Evolutionary conservation across 2,113 vertebrate species (phyloP), one percentile per base, ranked within the genome.

Genomic region (Ciconia stormi): DNA sequence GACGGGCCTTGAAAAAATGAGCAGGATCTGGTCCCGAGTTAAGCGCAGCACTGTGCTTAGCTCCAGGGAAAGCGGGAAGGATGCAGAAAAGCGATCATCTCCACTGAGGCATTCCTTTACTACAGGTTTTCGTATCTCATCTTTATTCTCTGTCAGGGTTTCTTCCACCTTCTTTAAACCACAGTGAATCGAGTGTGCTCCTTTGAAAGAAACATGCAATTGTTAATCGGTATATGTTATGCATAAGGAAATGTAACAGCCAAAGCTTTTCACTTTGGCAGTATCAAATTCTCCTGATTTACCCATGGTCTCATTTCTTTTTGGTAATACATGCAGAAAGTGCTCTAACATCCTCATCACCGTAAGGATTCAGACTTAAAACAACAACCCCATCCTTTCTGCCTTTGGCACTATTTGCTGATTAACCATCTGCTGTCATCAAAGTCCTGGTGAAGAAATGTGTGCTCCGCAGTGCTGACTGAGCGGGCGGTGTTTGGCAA

Each of bases 381-480:
- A 81, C 40, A 71, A 62, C 85, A 32, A 58, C 52, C 52, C 50
- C 52, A 59, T 86, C 34, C 62, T 85, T 91, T 86, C 82, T 96
- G 82, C 90, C 80, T 47, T 86, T 89, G 82, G 62, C 83, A 74
- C 27, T 79, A 93, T 78, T 82, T 92, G 59, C 69, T 95, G 76
- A 83, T 91, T 94, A 93, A 87, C 82, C 73, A 90, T 94, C 85
- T 95, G 82, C 77, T 93, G 69, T 62, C 49, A 82, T 52, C 66
- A n/a, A 87, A 87, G 86, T 87, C 32, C 10, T 58, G 59, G 27
- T 94, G 82, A 94, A 96, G 56, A 86, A 79, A 61, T 0, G 1
- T 72, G 66, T 82, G 52, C 47, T 36, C 46, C 1, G 2, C 66
- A 46, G 73, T 16, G 34, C 47, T 91, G 90, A 70, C 70, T 62